Base-by-base conservation (phyloP, 1,140 invertebrate genomes). In the Gryon sp. region DNA sequence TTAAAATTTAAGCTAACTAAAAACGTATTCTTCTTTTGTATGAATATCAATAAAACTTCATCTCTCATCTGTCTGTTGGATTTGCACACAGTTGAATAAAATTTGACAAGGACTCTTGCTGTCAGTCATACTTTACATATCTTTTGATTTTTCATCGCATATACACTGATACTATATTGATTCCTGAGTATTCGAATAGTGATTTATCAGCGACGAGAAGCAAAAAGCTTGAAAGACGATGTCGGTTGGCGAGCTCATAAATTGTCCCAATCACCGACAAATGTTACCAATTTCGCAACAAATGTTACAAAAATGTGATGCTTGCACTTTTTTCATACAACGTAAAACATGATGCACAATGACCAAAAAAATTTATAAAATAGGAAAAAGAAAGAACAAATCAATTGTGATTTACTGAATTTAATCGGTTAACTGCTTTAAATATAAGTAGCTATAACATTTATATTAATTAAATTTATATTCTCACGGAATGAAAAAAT, bases 201-300 rank as follows among this genome's bases (percentile, higher is more conserved):
- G 83, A 85, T 85, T 84, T 85, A 84, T 81, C 75, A 80, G 72
- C 78, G 74, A 74, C 50, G 69, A 69, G 68, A 74, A 60, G 72
- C 48, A 76, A 79, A 81, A 75, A 75, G 62, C 72, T 59, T 74
- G 69, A 68, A 78, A 74, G 69, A 70, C 69, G 76, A 73, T 55
- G 79, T 68, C 43, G 69, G 72, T 38, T 59, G 72, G 68, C 55
- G 63, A 75, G 38, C 78, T 80, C 76, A 78, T 84, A 82, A 83
- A 84, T 84, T 83, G 75, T 81, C 80, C 80, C 80, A 84, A 85
- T 84, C 83, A 82, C 81, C 76, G 79, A 83, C 84, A 84, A 85
- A 85, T 84, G 82, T 83, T 82, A 79, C 81, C 77, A 80, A 83
- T 82, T 81, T 75, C 66, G 46, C 66, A 78, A 80, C 74, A 78